A percentile compares a stretch with the other conserved stretches of the same genome.
phyloP scores from a whole-genome alignment of 1,140 invertebrate species.

The Portunus trituberculatus region DNA sequence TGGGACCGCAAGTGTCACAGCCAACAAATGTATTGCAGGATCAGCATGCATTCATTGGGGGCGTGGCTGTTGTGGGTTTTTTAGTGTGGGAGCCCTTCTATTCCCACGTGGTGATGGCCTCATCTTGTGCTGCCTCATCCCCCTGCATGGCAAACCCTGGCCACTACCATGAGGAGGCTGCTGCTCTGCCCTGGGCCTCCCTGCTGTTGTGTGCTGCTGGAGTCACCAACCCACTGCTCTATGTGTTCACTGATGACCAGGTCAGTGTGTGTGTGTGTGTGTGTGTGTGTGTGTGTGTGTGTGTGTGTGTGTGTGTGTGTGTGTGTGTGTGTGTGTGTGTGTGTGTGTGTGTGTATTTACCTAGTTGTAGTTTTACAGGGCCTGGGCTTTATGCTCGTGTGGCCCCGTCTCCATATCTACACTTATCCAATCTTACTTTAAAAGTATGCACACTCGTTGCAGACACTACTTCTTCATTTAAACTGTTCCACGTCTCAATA shows the following conservation, averaged over 20 bases:
- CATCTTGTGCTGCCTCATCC: slow-evolving; percentile 62
- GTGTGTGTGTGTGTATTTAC: slow-evolving; percentile 31
- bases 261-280: slow-evolving; percentile 31
- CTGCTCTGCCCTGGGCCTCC: slow-evolving; percentile 76
- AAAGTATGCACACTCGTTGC: neutral
- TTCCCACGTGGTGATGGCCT: slow-evolving; percentile 74
- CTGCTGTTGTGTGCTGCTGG: slow-evolving; percentile 72
- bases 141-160: slow-evolving; percentile 55
- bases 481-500: too few relatives aligned
- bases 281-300: slow-evolving; percentile 41
- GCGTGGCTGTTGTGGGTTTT: slow-evolving; percentile 61
- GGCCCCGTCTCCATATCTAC: neutral
- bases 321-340: slow-evolving; percentile 41
- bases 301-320: slow-evolving; percentile 41
- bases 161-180: slow-evolving; percentile 68
- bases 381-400: too few relatives aligned
- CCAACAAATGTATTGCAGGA: neutral
- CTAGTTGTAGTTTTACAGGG: too few relatives aligned
- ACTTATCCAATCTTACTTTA: too few relatives aligned
- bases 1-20: too few relatives aligned
- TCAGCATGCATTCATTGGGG: neutral
- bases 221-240: slow-evolving; percentile 75
- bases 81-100: slow-evolving; percentile 69
- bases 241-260: slow-evolving; percentile 76
- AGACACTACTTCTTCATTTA: too few relatives aligned